Percentiles rank a stretch among this genome's conserved stretches.
phyloP scores from a whole-genome alignment of 1,140 invertebrate genomes.

The Thaumetopoea pityocampa region DNA sequence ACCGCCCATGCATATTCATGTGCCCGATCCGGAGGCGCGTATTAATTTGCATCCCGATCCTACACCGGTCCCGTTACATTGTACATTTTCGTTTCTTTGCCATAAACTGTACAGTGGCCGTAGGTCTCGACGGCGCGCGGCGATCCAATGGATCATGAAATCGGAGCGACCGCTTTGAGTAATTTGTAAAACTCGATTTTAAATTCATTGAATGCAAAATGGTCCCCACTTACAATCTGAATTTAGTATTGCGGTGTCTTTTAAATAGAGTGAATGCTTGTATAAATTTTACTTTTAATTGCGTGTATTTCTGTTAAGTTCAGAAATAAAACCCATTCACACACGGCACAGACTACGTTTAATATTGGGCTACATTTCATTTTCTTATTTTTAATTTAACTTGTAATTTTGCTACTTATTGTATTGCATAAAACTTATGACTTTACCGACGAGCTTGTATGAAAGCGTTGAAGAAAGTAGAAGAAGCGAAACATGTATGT shows the following conservation, averaged over 20 bases:
- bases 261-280: constrained; percentile 5
- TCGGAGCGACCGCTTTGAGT: constrained; percentile 23
- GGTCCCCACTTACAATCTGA: not conserved
- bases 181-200: constrained; percentile 21
- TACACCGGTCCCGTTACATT: constrained; percentile 45
- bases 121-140: constrained; percentile 16
- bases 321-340: too few relatives aligned
- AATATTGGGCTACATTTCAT: too few relatives aligned
- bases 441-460: too few relatives aligned
- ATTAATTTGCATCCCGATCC: constrained; percentile 71
- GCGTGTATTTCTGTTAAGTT: too few relatives aligned
- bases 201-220: constrained; percentile 15
- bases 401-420: too few relatives aligned
- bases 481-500: too few relatives aligned
- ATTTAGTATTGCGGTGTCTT: constrained; percentile 5
- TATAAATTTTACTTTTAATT: too few relatives aligned
- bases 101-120: constrained; percentile 23
- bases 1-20: constrained; percentile 67
- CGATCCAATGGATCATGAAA: constrained; percentile 37
- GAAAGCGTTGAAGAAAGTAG: too few relatives aligned
- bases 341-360: too few relatives aligned
- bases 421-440: too few relatives aligned
- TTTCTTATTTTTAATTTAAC: too few relatives aligned
- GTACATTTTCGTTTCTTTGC: constrained; percentile 59
- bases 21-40: constrained; percentile 51